Percentiles rank a stretch among this genome's conserved stretches.
phyloP scores from a whole-genome alignment of 2,797 vertebrate species.

The Sebastes diploproa region DNA sequence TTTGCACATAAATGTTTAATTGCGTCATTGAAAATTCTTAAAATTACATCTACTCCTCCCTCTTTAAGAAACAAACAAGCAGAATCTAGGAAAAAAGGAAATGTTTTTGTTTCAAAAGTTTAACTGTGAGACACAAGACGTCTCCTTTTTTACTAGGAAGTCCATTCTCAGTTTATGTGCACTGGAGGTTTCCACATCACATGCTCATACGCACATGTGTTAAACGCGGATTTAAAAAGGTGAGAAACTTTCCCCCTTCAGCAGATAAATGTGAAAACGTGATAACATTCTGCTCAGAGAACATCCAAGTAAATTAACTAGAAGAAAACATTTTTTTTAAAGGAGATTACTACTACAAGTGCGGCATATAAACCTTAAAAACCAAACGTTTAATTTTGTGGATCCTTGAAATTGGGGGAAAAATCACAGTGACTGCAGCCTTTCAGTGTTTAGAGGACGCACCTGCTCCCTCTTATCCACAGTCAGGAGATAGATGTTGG shows the following conservation, averaged over 20 bases:
- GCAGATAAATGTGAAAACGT: background rate
- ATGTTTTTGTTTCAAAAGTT: no score
- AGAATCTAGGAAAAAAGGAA: no score
- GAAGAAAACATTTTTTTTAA: background rate
- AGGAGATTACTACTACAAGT: background rate
- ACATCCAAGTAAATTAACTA: background rate
- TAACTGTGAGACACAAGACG: no score
- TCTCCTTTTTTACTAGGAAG: no score
- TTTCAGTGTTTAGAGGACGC: slow-evolving; percentile 17
- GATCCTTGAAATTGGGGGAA: background rate
- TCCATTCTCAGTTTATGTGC: background rate
- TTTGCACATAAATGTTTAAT: background rate
- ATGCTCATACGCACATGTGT: background rate
- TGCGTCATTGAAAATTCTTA: background rate
- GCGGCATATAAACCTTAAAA: background rate
- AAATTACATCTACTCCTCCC: background rate
- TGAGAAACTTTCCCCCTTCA: background rate
- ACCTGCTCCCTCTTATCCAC: slow-evolving; percentile 39
- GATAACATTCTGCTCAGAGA: background rate
- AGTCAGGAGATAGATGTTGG: background rate
- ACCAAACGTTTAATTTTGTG: background rate
- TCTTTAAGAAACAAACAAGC: no score
- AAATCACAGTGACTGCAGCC: background rate
- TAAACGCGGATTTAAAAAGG: background rate
- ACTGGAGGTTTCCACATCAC: no score